Evolutionary conservation across 1,140 invertebrate species (phyloP).

Genomic region (Tribolium castaneum): DNA sequence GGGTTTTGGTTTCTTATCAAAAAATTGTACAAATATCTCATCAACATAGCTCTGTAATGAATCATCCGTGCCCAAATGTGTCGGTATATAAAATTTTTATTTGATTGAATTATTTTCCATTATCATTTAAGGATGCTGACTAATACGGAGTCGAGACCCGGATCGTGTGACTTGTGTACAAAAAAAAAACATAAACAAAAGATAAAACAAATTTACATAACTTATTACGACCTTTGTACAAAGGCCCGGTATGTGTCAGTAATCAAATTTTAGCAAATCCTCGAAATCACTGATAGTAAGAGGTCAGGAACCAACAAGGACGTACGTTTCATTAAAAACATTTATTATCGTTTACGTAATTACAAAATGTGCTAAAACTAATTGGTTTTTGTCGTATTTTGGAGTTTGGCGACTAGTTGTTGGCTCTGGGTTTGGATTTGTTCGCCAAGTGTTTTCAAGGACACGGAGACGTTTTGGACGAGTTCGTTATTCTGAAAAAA

Average conservation of each 20-base stretch:
- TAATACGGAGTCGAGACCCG: neutral
- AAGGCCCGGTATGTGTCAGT: neutral
- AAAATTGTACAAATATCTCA: too few species aligned
- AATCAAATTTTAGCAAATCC: neutral
- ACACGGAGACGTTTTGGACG: slow-evolving; percentile 44
- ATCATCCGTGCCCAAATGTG: too few species aligned
- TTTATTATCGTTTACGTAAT: neutral
- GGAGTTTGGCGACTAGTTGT: slow-evolving; percentile 49
- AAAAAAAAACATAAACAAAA: slow-evolving; percentile 17
- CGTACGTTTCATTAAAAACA: neutral
- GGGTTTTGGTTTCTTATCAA: too few species aligned
- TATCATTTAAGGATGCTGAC: slow-evolving; percentile 3
- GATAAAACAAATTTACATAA: slow-evolving; percentile 3
- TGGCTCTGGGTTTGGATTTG: slow-evolving; percentile 49
- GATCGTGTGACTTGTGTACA: neutral
- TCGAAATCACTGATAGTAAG: neutral
- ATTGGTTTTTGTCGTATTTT: slow-evolving; percentile 33
- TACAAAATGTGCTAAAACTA: slow-evolving; percentile 3
- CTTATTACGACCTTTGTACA: neutral
- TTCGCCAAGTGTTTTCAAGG: slow-evolving; percentile 49
- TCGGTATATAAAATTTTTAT: too few species aligned
- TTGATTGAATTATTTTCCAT: neutral
- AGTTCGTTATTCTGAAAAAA: slow-evolving; percentile 49
- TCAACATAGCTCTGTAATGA: too few species aligned
- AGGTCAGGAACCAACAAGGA: slow-evolving; percentile 2